A percentile compares a stretch with the other conserved stretches of the same genome.
These are phyloP conservation scores for Paramacrobiotus metropolitanus DNA, from an alignment of 1,140 invertebrate species.

Conservation along the genomic window DNA sequence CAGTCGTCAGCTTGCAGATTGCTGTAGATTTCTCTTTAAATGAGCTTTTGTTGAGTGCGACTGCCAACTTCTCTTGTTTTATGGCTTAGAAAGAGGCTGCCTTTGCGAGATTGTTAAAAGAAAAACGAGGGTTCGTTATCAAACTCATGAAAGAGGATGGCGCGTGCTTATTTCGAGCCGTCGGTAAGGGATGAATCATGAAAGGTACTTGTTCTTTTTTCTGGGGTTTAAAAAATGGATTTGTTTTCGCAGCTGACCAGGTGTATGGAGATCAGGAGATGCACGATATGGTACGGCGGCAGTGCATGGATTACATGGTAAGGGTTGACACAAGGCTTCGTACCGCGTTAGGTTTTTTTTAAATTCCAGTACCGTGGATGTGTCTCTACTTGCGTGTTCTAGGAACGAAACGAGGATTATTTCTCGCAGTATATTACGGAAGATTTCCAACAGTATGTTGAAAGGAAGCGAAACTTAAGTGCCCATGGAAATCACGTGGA, in stretches of 20 bases:
- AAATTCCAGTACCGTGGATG: slow-evolving; percentile 3
- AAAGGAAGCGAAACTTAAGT: slow-evolving; percentile 45
- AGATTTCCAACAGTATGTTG: slow-evolving; percentile 63
- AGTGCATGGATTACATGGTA: slow-evolving; percentile 83
- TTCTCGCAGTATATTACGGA: slow-evolving; percentile 82
- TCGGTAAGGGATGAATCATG: slow-evolving; percentile 34
- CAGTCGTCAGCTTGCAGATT: too few species aligned
- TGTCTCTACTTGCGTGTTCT: slow-evolving; percentile 15
- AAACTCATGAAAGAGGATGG: slow-evolving; percentile 74
- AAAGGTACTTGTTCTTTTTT: too few species aligned
- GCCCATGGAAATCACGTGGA: slow-evolving; percentile 82
- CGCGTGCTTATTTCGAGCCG: slow-evolving; percentile 70
- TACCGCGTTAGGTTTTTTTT: neutral
- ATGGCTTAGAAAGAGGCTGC: slow-evolving; percentile 22
- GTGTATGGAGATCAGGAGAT: slow-evolving; percentile 81
- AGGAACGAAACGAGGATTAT: slow-evolving; percentile 61
- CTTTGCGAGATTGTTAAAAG: slow-evolving; percentile 24
- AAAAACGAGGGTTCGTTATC: slow-evolving; percentile 42
- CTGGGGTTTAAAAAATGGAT: slow-evolving; percentile 1
- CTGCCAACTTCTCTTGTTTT: too few species aligned
- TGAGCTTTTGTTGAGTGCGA: too few species aligned
- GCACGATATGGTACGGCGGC: slow-evolving; percentile 53
- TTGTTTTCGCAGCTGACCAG: slow-evolving; percentile 42
- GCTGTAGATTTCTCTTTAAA: too few species aligned
- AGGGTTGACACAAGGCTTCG: too few species aligned